Conservation (phyloP, 1,140 invertebrate genomes). For the Drosophila saltans region DNA sequence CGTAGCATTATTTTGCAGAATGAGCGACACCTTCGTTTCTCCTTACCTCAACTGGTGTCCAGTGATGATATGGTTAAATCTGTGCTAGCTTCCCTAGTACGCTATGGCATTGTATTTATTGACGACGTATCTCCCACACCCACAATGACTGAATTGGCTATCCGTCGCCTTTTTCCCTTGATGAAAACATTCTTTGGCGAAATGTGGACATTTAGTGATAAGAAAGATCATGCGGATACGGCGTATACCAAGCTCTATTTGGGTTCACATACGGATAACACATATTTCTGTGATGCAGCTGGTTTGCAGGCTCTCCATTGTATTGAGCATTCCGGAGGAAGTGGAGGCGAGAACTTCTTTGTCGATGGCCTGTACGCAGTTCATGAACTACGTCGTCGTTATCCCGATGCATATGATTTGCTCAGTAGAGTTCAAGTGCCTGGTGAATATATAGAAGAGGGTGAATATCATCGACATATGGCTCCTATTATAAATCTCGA, state of each 20-base stretch:
- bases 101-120: slow-evolving; percentile 77
- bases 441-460: slow-evolving; percentile 87
- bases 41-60: slow-evolving; percentile 38
- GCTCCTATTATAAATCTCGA: slow-evolving; percentile 85
- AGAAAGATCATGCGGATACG: slow-evolving; percentile 86
- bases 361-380: slow-evolving; percentile 89
- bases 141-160: slow-evolving; percentile 75
- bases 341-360: slow-evolving; percentile 88
- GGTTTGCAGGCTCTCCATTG: slow-evolving; percentile 89
- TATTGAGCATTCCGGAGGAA: slow-evolving; percentile 84
- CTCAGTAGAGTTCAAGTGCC: slow-evolving; percentile 85
- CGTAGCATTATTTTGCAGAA: slow-evolving; percentile 58
- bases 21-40: slow-evolving; percentile 57
- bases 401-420: slow-evolving; percentile 85
- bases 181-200: slow-evolving; percentile 87
- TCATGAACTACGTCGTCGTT: slow-evolving; percentile 84
- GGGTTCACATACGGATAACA: slow-evolving; percentile 87
- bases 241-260: slow-evolving; percentile 86
- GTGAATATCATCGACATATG: slow-evolving; percentile 84
- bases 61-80: slow-evolving; percentile 47
- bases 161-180: slow-evolving; percentile 83
- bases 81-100: slow-evolving; percentile 59
- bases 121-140: slow-evolving; percentile 71
- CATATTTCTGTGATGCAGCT: slow-evolving; percentile 89
- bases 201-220: slow-evolving; percentile 86